Conservation (phyloP, 2,113 vertebrate species). For the Gopherus evgoodei region DNA sequence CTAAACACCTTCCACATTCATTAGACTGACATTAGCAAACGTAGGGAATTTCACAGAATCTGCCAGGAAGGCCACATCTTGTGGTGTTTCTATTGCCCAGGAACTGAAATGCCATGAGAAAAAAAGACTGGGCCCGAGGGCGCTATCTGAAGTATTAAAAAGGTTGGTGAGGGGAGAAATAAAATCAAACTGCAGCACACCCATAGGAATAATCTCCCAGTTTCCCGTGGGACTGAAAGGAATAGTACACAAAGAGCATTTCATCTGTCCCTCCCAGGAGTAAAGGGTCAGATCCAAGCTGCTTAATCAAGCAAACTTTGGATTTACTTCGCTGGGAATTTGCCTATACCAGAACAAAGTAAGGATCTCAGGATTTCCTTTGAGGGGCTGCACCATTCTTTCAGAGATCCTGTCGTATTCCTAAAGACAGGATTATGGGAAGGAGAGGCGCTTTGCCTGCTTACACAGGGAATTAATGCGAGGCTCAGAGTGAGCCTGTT, state of each 20-base stretch:
- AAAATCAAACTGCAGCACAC: neutral
- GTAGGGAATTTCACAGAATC: neutral
- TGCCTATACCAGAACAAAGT: no score
- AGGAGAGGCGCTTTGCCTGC: neutral
- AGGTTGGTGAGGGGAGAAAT: neutral
- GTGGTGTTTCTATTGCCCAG: neutral
- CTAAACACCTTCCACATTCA: neutral
- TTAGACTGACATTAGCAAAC: neutral
- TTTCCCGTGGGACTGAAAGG: neutral
- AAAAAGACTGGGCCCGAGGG: neutral
- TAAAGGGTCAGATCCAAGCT: neutral
- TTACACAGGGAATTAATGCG: no score
- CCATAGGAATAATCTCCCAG: neutral
- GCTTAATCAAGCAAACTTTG: neutral
- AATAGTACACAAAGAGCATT: neutral
- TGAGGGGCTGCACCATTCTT: neutral
- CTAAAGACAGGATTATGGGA: neutral
- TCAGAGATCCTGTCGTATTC: neutral
- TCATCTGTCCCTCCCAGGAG: neutral
- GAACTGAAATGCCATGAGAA: neutral
- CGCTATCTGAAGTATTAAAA: neutral
- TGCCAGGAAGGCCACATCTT: neutral
- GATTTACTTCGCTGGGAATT: neutral
- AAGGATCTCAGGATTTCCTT: neutral
- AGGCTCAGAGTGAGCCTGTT: no score